Percentiles rank a stretch among this genome's conserved stretches.
Conservation (phyloP, 2,888 invertebrate genomes). For the Metacarcinus magister region DNA sequence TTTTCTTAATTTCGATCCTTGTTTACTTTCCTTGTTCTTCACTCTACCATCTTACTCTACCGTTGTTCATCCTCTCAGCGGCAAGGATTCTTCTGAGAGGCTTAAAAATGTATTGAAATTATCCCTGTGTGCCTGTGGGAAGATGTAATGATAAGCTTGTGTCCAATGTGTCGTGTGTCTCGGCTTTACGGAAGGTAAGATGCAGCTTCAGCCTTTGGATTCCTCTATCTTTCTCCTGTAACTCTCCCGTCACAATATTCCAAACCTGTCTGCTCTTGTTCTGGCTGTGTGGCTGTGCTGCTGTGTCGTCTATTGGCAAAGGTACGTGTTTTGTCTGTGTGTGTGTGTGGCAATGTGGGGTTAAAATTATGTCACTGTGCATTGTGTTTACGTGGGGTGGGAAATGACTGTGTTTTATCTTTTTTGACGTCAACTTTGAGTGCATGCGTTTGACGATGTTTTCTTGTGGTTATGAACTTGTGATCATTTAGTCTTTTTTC, state of each 20-base stretch:
- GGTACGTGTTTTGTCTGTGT: not conserved
- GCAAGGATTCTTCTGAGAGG: not conserved
- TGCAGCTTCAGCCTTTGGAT: not conserved
- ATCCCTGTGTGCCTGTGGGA: not conserved
- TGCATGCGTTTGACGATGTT: no score
- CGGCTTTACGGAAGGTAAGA: no score
- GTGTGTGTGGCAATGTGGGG: not conserved
- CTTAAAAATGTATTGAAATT: not conserved
- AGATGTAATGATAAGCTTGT: not conserved
- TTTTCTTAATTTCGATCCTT: not conserved
- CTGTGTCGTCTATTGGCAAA: not conserved
- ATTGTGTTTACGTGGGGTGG: no score
- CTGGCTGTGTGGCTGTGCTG: not conserved
- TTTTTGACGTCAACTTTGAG: no score
- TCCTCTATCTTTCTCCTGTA: conserved; percentile 16
- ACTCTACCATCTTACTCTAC: not conserved
- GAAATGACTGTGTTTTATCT: no score
- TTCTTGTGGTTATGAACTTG: no score
- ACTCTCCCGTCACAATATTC: not conserved
- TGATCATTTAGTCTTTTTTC: no score
- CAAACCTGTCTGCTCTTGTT: not conserved
- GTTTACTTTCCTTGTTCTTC: not conserved
- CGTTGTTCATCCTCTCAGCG: not conserved
- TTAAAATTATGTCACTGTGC: no score
- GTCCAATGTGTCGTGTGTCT: not conserved